phyloP scores from a whole-genome alignment of 2,888 invertebrate species.

The Hydrotaea diabolus region DNA sequence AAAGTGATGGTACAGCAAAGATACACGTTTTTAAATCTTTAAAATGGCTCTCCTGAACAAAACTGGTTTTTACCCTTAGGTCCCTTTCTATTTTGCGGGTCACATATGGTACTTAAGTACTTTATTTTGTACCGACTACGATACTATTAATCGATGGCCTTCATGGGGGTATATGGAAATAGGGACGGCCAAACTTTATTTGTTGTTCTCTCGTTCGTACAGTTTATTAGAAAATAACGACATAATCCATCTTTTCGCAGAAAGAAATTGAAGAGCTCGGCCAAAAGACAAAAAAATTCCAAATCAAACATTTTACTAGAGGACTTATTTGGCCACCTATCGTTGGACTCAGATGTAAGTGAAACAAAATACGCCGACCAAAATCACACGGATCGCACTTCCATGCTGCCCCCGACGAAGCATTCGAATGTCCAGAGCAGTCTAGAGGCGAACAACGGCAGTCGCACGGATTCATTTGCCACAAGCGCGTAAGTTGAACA shows the following conservation, averaged over 20 bases:
- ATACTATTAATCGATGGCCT: too few relatives aligned
- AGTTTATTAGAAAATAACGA: too few relatives aligned
- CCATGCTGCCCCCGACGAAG: constrained; percentile 70
- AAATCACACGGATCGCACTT: constrained; percentile 74
- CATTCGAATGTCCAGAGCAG: constrained; percentile 70
- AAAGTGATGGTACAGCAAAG: too few relatives aligned
- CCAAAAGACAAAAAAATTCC: constrained; percentile 76
- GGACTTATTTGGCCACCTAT: constrained; percentile 80
- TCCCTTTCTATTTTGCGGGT: too few relatives aligned
- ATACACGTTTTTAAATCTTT: too few relatives aligned
- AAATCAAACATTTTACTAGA: constrained; percentile 79
- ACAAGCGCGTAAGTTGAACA: constrained; percentile 76
- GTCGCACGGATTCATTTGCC: constrained; percentile 77
- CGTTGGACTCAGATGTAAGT: constrained; percentile 78
- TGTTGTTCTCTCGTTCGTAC: background rate
- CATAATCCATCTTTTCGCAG: constrained; percentile 68
- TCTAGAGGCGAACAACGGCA: constrained; percentile 76
- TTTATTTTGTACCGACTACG: too few relatives aligned
- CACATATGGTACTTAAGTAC: too few relatives aligned
- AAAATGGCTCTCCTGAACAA: too few relatives aligned
- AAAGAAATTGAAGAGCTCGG: constrained; percentile 79
- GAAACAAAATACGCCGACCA: constrained; percentile 78
- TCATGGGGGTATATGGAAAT: too few relatives aligned
- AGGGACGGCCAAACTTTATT: too few relatives aligned
- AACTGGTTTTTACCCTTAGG: too few relatives aligned